phyloP scores from a whole-genome alignment of 2,888 invertebrate genomes.

The Trissoscelio sp. region DNA sequence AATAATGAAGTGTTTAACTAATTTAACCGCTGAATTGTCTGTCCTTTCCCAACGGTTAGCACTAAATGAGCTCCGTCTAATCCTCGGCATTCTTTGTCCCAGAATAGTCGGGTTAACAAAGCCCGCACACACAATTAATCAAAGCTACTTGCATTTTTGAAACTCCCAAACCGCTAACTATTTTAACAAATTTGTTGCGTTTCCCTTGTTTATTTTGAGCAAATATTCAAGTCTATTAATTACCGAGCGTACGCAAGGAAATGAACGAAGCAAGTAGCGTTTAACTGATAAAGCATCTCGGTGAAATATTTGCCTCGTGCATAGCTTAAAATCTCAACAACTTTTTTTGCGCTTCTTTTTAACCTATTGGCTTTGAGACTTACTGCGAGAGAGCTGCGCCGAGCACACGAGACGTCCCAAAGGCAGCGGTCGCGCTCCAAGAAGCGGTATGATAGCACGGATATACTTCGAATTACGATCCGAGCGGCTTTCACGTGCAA shows the following conservation, averaged over 20 bases:
- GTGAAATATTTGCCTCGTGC: no score
- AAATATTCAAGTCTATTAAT: conserved; percentile 2
- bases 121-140: conserved; percentile 48
- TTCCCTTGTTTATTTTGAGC: not conserved
- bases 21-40: conserved; percentile 29
- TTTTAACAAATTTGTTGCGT: conserved; percentile 33
- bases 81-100: conserved; percentile 44
- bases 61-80: conserved; percentile 48
- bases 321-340: no score
- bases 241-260: no score
- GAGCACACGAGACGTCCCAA: no score
- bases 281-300: no score
- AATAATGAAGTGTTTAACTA: conserved; percentile 42
- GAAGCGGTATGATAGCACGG: not conserved
- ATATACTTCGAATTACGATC: conserved; percentile 18
- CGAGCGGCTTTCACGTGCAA: conserved; percentile 3
- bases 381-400: no score
- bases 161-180: conserved; percentile 24
- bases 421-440: no score
- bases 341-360: no score
- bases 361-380: no score
- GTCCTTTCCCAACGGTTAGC: conserved; percentile 8
- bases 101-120: conserved; percentile 20
- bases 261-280: no score
- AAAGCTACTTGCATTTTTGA: conserved; percentile 20